A percentile compares a stretch with the other conserved stretches of the same genome.
These are phyloP conservation scores for Dendrocincla tyrannina DNA, from an alignment of 2,797 vertebrate genomes.

Conservation along the genomic window DNA sequence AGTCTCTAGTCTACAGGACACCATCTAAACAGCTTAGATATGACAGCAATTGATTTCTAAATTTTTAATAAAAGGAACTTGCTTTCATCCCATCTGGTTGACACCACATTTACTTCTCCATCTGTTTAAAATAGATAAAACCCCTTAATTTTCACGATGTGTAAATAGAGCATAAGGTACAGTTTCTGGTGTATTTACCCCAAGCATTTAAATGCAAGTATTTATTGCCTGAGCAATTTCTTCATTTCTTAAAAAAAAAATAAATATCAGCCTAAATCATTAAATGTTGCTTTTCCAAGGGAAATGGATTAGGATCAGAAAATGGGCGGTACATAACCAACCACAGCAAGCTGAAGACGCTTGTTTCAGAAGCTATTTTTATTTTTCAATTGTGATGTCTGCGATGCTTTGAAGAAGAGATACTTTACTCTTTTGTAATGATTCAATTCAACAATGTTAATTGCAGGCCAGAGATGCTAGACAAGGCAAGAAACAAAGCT, in stretches of 20 bases:
- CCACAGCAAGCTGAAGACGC: neutral
- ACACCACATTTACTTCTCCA: rapidly evolving
- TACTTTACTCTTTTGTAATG: neutral
- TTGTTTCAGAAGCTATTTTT: neutral
- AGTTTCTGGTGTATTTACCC: neutral
- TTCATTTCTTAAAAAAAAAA: neutral
- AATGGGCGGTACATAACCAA: neutral
- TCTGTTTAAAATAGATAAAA: neutral
- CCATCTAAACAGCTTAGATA: neutral
- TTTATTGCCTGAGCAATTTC: neutral
- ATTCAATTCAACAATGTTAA: neutral
- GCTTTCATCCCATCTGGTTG: neutral
- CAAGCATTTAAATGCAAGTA: neutral
- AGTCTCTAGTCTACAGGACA: neutral
- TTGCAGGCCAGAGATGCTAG: slow-evolving; percentile 77
- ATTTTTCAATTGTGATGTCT: neutral
- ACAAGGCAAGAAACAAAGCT: slow-evolving; percentile 78
- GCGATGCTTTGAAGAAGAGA: neutral
- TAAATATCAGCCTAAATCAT: neutral
- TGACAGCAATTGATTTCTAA: neutral
- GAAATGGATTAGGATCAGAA: neutral
- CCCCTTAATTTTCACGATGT: neutral
- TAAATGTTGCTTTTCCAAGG: neutral
- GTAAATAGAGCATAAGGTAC: neutral
- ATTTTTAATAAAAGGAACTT: neutral